phyloP scores from a whole-genome alignment of 1,140 invertebrate species.

The Diorhabda sublineata region DNA sequence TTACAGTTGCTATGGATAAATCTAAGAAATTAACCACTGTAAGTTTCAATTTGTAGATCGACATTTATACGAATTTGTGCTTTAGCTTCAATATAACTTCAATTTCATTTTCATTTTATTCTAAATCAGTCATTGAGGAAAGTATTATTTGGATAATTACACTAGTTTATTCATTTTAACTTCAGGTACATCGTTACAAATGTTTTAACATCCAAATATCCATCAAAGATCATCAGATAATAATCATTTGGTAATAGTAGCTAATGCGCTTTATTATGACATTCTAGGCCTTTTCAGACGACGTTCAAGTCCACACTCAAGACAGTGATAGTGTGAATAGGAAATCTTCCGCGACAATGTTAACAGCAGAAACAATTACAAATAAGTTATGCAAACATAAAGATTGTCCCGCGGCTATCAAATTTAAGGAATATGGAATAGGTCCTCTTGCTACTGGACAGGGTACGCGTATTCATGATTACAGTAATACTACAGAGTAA shows the following conservation, averaged over 20 bases:
- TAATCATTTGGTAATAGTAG: too few relatives aligned
- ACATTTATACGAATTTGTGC: too few relatives aligned
- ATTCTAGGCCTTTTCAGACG: background rate
- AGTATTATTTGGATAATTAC: too few relatives aligned
- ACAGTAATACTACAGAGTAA: too few relatives aligned
- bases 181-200: too few relatives aligned
- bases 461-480: slow-evolving; percentile 10
- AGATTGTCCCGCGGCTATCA: slow-evolving; percentile 42
- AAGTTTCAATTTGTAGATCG: background rate
- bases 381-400: slow-evolving; percentile 39
- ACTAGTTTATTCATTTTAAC: too few relatives aligned
- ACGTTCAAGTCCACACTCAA: background rate
- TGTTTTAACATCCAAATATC: too few relatives aligned
- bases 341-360: slow-evolving; percentile 6
- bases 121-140: too few relatives aligned
- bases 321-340: background rate
- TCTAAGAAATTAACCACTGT: slow-evolving; percentile 14
- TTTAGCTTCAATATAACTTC: too few relatives aligned
- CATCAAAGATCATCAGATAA: too few relatives aligned
- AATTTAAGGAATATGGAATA: slow-evolving; percentile 43
- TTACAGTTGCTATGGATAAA: slow-evolving; percentile 7
- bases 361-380: slow-evolving; percentile 37
- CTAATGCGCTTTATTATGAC: too few relatives aligned
- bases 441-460: slow-evolving; percentile 40
- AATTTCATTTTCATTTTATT: too few relatives aligned